Evolutionary conservation across 2,888 invertebrate genomes (phyloP).

Genomic region (Apantesis nais): DNA sequence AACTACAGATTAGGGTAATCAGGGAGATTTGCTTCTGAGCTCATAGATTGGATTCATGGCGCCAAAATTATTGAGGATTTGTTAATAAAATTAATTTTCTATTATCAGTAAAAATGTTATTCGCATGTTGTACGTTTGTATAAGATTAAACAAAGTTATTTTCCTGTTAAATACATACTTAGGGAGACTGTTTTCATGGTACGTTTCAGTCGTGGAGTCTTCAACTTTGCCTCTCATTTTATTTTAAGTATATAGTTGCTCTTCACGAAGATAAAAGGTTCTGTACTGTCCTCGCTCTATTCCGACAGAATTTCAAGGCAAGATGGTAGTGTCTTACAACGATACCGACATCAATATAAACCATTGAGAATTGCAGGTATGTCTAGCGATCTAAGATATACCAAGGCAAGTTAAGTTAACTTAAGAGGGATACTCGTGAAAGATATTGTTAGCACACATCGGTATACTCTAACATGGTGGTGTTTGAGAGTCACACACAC

Average conservation of each 20-base stretch:
- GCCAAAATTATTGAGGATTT: not conserved
- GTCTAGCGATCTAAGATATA: not conserved
- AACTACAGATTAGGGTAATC: not conserved
- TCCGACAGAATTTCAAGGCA: too few species aligned
- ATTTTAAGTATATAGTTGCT: too few species aligned
- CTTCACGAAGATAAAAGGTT: not conserved
- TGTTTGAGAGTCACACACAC: constrained; percentile 2
- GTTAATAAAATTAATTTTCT: too few species aligned
- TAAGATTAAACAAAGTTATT: not conserved
- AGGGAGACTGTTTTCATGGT: not conserved
- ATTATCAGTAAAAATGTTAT: not conserved
- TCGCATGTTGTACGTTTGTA: not conserved
- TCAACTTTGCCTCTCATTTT: too few species aligned
- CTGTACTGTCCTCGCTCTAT: not conserved
- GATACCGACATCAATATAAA: too few species aligned
- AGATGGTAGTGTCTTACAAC: too few species aligned
- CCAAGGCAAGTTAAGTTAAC: not conserved
- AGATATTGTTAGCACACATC: not conserved
- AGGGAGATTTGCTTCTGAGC: not conserved
- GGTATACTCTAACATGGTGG: not conserved
- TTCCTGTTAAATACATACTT: not conserved
- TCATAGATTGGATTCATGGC: not conserved
- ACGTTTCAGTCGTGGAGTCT: not conserved
- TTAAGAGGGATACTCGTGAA: not conserved
- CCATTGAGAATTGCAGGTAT: not conserved